These are phyloP conservation scores for Okapia johnstoni DNA, from an alignment of 2,113 vertebrate genomes.

Conservation along the genomic window DNA sequence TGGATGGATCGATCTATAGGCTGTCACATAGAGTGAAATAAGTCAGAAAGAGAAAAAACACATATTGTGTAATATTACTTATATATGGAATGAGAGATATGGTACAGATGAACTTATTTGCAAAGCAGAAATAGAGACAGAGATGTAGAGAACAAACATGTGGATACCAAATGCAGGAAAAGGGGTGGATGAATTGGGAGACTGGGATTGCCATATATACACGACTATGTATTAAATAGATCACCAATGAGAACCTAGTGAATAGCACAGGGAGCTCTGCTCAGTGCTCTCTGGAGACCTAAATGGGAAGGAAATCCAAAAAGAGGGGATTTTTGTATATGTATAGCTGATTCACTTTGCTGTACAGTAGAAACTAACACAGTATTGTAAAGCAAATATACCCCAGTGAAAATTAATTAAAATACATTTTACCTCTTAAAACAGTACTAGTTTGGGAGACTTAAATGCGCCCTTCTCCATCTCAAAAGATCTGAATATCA, in stretches of 20 bases:
- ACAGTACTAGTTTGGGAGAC: neutral
- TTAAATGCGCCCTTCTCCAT: neutral
- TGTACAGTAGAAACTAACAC: neutral
- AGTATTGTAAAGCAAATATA: neutral
- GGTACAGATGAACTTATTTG: neutral
- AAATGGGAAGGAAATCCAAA: neutral
- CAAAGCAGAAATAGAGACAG: neutral
- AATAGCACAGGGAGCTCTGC: neutral
- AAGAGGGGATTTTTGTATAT: neutral
- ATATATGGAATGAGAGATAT: neutral
- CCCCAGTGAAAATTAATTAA: neutral
- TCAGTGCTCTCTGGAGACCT: neutral
- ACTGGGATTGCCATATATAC: neutral
- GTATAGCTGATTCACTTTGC: neutral
- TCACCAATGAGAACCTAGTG: neutral
- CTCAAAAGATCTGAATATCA: neutral
- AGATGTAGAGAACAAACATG: neutral
- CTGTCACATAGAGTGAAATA: neutral
- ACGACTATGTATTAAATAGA: too few species aligned
- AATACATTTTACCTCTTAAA: neutral
- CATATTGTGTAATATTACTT: neutral
- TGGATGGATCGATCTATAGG: neutral
- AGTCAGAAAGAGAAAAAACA: neutral
- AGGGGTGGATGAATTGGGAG: neutral
- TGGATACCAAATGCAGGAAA: neutral